Percentiles rank a stretch among this genome's conserved stretches.
Evolutionary conservation across 2,113 vertebrate species (phyloP).

Genomic region (Ardeotis arabs): DNA sequence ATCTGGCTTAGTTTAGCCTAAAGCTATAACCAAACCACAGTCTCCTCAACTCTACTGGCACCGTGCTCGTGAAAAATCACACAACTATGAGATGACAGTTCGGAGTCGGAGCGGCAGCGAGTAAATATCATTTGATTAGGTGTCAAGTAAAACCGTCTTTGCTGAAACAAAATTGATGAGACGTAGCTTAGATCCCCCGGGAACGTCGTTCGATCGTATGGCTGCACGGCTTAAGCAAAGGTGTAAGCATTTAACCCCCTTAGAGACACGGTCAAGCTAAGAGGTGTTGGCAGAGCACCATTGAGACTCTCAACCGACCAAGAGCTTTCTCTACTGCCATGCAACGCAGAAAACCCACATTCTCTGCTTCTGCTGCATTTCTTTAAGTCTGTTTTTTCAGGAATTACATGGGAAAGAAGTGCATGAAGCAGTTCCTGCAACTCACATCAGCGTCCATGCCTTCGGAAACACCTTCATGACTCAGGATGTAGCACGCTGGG

Average conservation of each 20-base stretch:
- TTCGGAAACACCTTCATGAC: not conserved
- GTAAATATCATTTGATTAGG: constrained; percentile 12
- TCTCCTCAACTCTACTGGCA: constrained; percentile 34
- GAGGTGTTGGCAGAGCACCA: not conserved
- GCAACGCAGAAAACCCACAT: not conserved
- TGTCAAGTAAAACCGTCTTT: not conserved
- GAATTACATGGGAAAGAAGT: rapidly evolving
- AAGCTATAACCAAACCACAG: constrained; percentile 67
- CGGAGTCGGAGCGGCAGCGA: not conserved
- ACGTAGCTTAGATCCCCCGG: not conserved
- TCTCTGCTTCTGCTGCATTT: not conserved
- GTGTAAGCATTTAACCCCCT: not conserved
- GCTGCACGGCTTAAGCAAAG: not conserved
- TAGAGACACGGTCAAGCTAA: rapidly evolving
- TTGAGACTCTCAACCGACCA: rapidly evolving
- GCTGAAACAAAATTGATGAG: not conserved
- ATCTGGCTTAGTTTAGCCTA: constrained; percentile 68
- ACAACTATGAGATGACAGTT: not conserved
- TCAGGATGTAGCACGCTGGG: not conserved
- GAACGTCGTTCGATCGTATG: rapidly evolving
- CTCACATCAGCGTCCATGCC: rapidly evolving
- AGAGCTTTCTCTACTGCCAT: not conserved
- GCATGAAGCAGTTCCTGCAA: rapidly evolving
- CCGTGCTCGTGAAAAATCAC: not conserved
- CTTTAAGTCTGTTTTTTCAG: not conserved